Conservation (phyloP, 2,797 vertebrate species). For the Trichosurus vulpecula region DNA sequence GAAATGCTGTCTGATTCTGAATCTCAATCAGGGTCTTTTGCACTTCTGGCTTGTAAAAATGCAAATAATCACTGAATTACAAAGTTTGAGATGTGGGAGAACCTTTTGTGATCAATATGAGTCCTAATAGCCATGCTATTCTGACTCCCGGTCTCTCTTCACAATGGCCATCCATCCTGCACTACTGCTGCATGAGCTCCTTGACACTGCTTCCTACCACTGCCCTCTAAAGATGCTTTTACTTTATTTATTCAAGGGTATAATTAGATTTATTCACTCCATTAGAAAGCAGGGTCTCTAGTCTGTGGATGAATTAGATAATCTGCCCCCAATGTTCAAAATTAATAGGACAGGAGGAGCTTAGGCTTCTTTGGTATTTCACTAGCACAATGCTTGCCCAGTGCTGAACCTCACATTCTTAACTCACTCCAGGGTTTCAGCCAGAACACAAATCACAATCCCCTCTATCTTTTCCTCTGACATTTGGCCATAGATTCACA, state of each 20-base stretch:
- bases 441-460: not conserved
- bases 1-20: not conserved
- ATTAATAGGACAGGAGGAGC: not conserved
- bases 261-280: not conserved
- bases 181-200: not conserved
- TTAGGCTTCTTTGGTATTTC: not conserved
- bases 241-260: not conserved
- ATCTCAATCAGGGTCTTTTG: not conserved
- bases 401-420: not conserved
- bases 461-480: not conserved
- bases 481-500: not conserved
- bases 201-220: not conserved
- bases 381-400: not conserved
- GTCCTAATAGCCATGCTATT: not conserved
- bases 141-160: not conserved
- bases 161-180: not conserved
- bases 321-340: not conserved
- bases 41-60: not conserved
- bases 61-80: not conserved
- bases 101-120: not conserved
- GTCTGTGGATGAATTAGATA: not conserved
- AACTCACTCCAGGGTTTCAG: not conserved
- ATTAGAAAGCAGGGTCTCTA: not conserved
- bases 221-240: not conserved
- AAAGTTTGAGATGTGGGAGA: not conserved